Evolutionary conservation across 2,113 vertebrate species (phyloP), one percentile per base, ranked within the genome.

Genomic region (Syngnathoides biaculeatus): DNA sequence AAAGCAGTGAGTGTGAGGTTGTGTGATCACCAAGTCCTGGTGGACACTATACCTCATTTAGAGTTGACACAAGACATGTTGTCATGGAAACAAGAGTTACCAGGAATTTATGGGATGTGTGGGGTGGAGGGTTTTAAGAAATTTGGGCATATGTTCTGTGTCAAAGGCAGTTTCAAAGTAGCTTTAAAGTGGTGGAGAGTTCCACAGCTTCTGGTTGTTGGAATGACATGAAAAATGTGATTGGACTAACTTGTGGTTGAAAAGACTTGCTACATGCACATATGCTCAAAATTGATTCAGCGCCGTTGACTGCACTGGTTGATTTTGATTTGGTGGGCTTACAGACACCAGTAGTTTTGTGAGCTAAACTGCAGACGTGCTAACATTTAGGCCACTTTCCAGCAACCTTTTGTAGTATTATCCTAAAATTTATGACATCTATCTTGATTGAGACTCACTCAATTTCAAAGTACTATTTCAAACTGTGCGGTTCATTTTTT

Each of bases 21-120:
- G 48, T n/a, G 48, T 68, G 55, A 52, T 56, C 61, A 20, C 67
- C 26, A 66, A 72, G 57, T 57, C 48, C 22, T 35, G 55, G 11
- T 60, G 59, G 67, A 59, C 64, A 65, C 39, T 63, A 80, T 71
- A 43, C 39, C 50, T 56, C 66, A 67, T 61, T 5, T 62, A 75
- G 71, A 68, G 62, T 73, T 75, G 69, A 72, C 70, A 47, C 64
- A 45, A 68, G 24, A 63, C 62, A 7, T 1, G 78, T 84, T 85
- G 47, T 79, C 59, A 80, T 85, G 78, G 81, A 81, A 85, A 85
- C 87, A 75, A 61, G 61, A 55, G 64, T 38, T 66, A 35, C 30
- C 30, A 35, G 30, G 3, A 69, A 78, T 75, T 78, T 56, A 70
- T 48, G 64, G 66, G 61, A 53, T 24, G 26, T 11, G 30, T 9